Evolutionary conservation across 2,113 vertebrate genomes (phyloP).

Genomic region (Boulengeromyrus knoepffleri): DNA sequence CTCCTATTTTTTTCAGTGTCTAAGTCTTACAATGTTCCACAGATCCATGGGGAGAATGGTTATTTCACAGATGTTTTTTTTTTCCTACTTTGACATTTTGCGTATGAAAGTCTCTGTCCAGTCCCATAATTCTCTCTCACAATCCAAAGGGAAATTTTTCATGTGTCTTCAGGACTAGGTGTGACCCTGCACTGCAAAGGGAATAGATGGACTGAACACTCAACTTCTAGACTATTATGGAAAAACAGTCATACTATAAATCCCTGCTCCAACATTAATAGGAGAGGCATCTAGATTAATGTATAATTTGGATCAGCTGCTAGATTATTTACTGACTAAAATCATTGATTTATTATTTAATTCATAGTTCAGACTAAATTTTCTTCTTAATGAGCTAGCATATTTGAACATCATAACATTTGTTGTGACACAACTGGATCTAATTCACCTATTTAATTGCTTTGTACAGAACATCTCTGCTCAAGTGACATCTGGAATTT

Average conservation of each 20-base stretch:
- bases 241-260: background rate
- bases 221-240: background rate
- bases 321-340: background rate
- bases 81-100: background rate
- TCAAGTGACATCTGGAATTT: background rate
- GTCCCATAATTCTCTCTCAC: background rate
- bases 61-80: background rate
- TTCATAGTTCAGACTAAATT: background rate
- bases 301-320: background rate
- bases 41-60: background rate
- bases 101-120: background rate
- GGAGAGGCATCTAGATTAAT: background rate
- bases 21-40: background rate
- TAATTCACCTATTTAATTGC: background rate
- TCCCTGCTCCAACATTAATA: background rate
- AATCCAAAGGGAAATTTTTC: background rate
- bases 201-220: background rate
- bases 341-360: background rate
- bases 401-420: background rate
- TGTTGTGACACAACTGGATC: background rate
- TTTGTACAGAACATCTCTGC: background rate
- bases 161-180: background rate
- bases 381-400: background rate
- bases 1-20: background rate
- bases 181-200: background rate